Conservation (phyloP, 2,888 invertebrate genomes). For the Dimorphilus gyrociliatus region DNA sequence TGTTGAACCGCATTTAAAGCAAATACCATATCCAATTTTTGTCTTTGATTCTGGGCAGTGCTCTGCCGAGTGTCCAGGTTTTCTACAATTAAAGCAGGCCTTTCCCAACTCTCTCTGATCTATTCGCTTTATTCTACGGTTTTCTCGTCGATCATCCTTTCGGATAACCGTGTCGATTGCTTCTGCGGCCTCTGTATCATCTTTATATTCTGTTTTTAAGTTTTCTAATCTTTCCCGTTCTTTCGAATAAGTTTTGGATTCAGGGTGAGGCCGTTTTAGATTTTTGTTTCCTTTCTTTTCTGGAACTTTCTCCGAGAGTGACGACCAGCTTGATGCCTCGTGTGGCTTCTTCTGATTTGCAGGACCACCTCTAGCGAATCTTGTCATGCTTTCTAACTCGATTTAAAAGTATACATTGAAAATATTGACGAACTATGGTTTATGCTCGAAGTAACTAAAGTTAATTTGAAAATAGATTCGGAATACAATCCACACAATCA, state of each 20-base stretch:
- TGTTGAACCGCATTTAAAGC: slow-evolving; percentile 75
- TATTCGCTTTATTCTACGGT: slow-evolving; percentile 15
- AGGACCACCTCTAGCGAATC: slow-evolving; percentile 15
- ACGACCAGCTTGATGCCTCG: slow-evolving; percentile 17
- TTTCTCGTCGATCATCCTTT: slow-evolving; percentile 16
- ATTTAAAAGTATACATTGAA: too few species aligned
- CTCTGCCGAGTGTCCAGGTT: slow-evolving; percentile 60
- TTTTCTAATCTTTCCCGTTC: too few species aligned
- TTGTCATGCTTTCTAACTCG: slow-evolving; percentile 18
- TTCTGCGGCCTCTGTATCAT: slow-evolving; percentile 3
- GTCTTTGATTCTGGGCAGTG: slow-evolving; percentile 54
- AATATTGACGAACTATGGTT: too few species aligned
- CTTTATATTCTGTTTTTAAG: slow-evolving; percentile 5
- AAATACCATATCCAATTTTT: slow-evolving; percentile 46
- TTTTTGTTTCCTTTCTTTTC: too few species aligned
- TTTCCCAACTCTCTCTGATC: slow-evolving; percentile 28
- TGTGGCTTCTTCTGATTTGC: slow-evolving; percentile 14
- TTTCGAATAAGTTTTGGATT: too few species aligned
- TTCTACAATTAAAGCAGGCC: slow-evolving; percentile 61
- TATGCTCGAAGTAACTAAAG: too few species aligned
- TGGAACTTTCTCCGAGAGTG: too few species aligned
- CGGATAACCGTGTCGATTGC: slow-evolving; percentile 6
- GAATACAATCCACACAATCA: too few species aligned
- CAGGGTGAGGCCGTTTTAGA: too few species aligned
- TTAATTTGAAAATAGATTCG: too few species aligned